Conservation (phyloP, 1,140 invertebrate genomes). For the Paraescarpia echinospica region DNA sequence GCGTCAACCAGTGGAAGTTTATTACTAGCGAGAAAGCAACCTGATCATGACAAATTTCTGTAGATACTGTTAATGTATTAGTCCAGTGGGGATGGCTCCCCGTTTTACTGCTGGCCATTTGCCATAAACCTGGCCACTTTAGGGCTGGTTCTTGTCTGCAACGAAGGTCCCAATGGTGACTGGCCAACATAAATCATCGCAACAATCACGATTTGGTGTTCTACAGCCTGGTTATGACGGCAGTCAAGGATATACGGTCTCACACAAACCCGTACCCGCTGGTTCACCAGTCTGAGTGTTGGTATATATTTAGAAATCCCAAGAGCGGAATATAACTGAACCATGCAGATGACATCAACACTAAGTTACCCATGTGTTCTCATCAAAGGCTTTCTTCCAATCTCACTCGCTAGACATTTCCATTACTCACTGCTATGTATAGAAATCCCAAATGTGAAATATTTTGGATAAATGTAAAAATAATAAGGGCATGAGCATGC, state of each 20-base stretch:
- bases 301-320: not conserved
- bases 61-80: not conserved
- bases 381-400: not conserved
- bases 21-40: not conserved
- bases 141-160: not conserved
- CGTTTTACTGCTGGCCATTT: not conserved
- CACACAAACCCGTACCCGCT: not conserved
- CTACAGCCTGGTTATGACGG: not conserved
- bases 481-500: not conserved
- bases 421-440: not conserved
- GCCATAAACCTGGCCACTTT: not conserved
- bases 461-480: not conserved
- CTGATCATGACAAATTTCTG: not conserved
- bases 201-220: not conserved
- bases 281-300: not conserved
- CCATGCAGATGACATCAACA: not conserved
- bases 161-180: not conserved
- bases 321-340: not conserved
- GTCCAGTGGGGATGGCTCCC: not conserved
- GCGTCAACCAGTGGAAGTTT: not conserved
- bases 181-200: not conserved
- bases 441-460: slow-evolving; percentile 6
- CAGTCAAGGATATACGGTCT: not conserved
- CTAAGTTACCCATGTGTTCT: not conserved
- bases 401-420: not conserved